Base-by-base conservation (phyloP, 2,888 invertebrate species). In the Drosophila parthenogenetica region DNA sequence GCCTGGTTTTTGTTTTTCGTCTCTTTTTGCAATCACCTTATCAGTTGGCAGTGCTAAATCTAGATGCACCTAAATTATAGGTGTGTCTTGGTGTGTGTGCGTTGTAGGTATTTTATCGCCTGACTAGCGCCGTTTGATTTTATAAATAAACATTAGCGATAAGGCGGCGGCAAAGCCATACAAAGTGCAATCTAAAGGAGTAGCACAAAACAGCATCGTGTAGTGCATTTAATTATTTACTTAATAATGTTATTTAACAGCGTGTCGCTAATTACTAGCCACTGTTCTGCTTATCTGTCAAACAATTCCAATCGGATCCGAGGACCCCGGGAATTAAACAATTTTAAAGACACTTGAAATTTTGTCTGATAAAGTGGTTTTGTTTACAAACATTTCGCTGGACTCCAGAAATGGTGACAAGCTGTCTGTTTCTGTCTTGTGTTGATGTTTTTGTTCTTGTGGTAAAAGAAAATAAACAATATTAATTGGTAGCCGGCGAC, bases 361-460 rank as follows among this genome's bases (percentile, higher is more conserved):
- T 35, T 32, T 48, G 29, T 29, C 8, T 29, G 29, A 29, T 29
- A 29, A 29, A 29, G 2, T 29, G 22, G 32, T 59, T 49, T 60
- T 69, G 69, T 78, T 81, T 74, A 81, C 69, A 63, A 64, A 50
- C 49, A 49, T 57, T 37, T n/a, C 50, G 49, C 37, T 53, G 39
- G 58, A 22, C 48, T 13, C 7, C 40, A 37, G 39, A 19, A 59
- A 65, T 69, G 84, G 81, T 69, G 81, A 81, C 81, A 84, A 22
- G 79, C 79, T 71, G 81, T 81, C 85, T 81, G 79, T 53, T 39
- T 68, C 43, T 62, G 53, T 62, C 66, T 69, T 55, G 35, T 68
- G 22, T 58, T 58, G 39, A 70, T 69, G 49, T 61, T 55, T 22
- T 50, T 69, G 25, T 63, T 54, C 16, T 60, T 29, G 42, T 32